These are phyloP conservation scores for Chlorops oryzae DNA, from an alignment of 1,140 invertebrate species.

Conservation along the genomic window DNA sequence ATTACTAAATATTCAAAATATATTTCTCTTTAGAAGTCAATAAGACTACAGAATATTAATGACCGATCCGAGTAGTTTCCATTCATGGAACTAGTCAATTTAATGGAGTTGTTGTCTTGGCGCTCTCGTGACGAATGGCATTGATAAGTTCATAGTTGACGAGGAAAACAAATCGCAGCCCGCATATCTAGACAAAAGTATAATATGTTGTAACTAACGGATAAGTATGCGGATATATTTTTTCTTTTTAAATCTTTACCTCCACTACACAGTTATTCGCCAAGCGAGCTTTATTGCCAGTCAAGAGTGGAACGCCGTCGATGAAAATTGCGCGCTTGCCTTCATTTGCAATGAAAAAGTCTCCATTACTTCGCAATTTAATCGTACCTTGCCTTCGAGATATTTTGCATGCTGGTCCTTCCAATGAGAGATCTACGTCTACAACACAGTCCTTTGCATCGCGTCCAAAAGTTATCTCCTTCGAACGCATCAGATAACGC, in stretches of 20 bases:
- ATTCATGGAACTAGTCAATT: constrained; percentile 20
- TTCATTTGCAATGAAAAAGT: constrained; percentile 90
- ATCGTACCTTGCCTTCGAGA: constrained; percentile 84
- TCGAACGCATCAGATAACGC: constrained; percentile 90
- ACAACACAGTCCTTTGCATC: constrained; percentile 82
- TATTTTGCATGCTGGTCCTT: constrained; percentile 82
- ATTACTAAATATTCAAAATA: background rate
- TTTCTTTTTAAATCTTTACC: constrained; percentile 51
- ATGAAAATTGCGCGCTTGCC: constrained; percentile 93
- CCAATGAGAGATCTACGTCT: constrained; percentile 89
- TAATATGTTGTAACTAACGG: constrained; percentile 4
- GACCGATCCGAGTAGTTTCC: background rate
- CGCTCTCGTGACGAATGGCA: constrained; percentile 73
- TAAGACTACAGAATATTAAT: too few relatives aligned
- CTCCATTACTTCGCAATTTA: constrained; percentile 82
- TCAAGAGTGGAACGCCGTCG: constrained; percentile 81
- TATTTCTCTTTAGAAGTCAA: background rate
- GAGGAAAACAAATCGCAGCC: constrained; percentile 85
- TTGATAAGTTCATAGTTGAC: constrained; percentile 89
- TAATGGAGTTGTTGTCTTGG: constrained; percentile 57
- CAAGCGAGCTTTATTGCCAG: constrained; percentile 79
- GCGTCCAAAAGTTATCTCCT: constrained; percentile 90
- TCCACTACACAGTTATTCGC: constrained; percentile 93
- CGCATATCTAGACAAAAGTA: constrained; percentile 64
- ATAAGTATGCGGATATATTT: background rate